Conservation (phyloP, 2,797 vertebrate species). For the Acanthurus leucopareius region DNA sequence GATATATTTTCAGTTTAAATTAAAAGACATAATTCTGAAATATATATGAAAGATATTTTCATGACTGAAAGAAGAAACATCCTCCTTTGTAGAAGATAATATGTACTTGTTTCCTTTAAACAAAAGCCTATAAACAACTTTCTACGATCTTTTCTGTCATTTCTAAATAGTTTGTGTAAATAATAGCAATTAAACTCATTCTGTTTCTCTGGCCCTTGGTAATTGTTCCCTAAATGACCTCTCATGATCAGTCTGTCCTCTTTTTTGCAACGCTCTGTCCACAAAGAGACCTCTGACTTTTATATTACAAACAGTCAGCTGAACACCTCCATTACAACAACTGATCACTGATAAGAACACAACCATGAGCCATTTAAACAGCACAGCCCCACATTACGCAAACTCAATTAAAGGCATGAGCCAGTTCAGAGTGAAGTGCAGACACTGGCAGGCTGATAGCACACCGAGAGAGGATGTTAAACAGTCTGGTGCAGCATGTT, state of each 20-base stretch:
- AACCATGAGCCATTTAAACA: constrained; percentile 15
- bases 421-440: constrained; percentile 7
- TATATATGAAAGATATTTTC: no score
- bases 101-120: no score
- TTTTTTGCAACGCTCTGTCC: constrained; percentile 5
- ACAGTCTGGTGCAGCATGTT: constrained; percentile 7
- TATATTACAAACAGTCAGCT: constrained; percentile 24
- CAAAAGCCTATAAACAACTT: no score
- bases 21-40: no score
- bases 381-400: constrained; percentile 19
- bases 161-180: background rate
- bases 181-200: constrained; percentile 8
- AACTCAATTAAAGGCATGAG: constrained; percentile 44
- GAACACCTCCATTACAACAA: constrained; percentile 20
- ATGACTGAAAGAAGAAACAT: no score
- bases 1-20: no score
- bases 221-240: constrained; percentile 46
- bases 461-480: constrained; percentile 20
- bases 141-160: background rate
- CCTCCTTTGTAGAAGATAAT: no score
- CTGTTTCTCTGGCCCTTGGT: constrained; percentile 15
- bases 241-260: background rate
- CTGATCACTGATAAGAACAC: constrained; percentile 36
- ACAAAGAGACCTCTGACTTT: constrained; percentile 25
- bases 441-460: background rate